A percentile compares a stretch with the other conserved stretches of the same genome.
phyloP scores from a whole-genome alignment of 1,140 invertebrate genomes.

The Calephelis virginiensis region DNA sequence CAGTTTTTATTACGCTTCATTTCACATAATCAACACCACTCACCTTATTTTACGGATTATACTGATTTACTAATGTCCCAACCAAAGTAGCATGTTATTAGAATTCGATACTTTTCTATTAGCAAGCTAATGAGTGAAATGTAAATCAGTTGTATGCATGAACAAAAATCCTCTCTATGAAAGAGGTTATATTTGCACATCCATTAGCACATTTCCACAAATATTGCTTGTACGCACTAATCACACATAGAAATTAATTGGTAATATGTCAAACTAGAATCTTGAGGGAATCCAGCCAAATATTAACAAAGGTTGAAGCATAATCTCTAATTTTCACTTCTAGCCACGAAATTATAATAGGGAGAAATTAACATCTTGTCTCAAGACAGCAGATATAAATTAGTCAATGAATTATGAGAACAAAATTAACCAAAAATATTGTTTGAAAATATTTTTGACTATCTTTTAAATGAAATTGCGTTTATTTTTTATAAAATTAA shows the following conservation, averaged over 20 bases:
- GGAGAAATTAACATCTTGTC: not conserved
- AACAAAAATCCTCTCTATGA: slow-evolving; percentile 13
- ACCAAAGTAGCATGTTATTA: too few relatives aligned
- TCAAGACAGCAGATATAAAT: not conserved
- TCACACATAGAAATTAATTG: not conserved
- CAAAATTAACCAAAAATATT: not conserved
- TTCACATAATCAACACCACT: slow-evolving; percentile 9
- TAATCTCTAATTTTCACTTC: slow-evolving; percentile 3
- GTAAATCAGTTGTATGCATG: slow-evolving; percentile 24
- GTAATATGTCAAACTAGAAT: slow-evolving; percentile 22
- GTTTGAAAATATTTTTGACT: too few relatives aligned
- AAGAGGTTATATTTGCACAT: slow-evolving; percentile 15
- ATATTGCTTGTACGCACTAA: slow-evolving; percentile 11
- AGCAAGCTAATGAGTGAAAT: slow-evolving; percentile 19
- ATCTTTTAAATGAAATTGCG: too few relatives aligned
- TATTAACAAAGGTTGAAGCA: not conserved
- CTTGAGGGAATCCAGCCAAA: slow-evolving; percentile 32
- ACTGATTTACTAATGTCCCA: slow-evolving; percentile 3
- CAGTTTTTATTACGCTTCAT: slow-evolving; percentile 17
- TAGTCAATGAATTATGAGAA: not conserved
- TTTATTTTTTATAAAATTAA: too few relatives aligned
- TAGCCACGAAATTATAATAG: slow-evolving; percentile 2
- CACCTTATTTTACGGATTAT: slow-evolving; percentile 3
- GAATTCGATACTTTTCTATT: slow-evolving; percentile 12
- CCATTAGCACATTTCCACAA: slow-evolving; percentile 22